Percentiles rank a stretch among this genome's conserved stretches.
Conservation (phyloP, 2,113 vertebrate species). For the Corythoichthys intestinalis region DNA sequence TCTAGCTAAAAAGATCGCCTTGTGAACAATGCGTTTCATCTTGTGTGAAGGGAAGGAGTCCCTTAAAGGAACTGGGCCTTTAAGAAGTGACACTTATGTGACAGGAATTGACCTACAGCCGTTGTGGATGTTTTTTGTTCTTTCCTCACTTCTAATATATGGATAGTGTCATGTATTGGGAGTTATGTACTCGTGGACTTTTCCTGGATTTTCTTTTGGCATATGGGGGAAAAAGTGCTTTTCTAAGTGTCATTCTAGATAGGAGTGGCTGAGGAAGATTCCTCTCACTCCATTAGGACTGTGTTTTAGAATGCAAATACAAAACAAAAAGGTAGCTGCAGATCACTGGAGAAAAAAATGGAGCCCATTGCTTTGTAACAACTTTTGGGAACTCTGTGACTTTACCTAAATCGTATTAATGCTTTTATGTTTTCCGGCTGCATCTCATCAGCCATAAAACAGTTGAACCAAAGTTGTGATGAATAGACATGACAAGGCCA, state of each 20-base stretch:
- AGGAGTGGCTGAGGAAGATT: conserved; percentile 8
- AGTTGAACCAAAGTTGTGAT: conserved; percentile 54
- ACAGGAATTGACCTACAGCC: conserved; percentile 41
- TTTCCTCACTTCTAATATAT: conserved; percentile 28
- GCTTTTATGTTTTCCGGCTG: conserved; percentile 27
- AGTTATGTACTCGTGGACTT: conserved; percentile 39
- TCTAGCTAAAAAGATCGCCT: conserved; percentile 32
- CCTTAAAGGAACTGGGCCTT: conserved; percentile 45
- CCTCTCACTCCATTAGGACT: conserved; percentile 16
- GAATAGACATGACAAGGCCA: conserved; percentile 9
- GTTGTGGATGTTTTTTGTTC: conserved; percentile 34
- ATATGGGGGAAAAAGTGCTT: conserved; percentile 13
- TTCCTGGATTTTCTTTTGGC: conserved; percentile 25
- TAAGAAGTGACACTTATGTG: conserved; percentile 45
- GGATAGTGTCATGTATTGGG: conserved; percentile 41
- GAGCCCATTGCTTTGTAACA: conserved; percentile 21
- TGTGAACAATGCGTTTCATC: conserved; percentile 35
- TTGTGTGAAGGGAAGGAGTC: conserved; percentile 45
- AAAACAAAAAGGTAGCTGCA: conserved; percentile 27
- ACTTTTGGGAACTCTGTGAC: conserved; percentile 44
- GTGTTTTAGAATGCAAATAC: conserved; percentile 24
- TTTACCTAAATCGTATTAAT: conserved; percentile 43
- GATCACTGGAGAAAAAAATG: conserved; percentile 24
- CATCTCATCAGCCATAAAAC: conserved; percentile 33
- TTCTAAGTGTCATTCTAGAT: conserved; percentile 18